Conservation (phyloP, 2,113 vertebrate genomes). For the Odocoileus virginianus region DNA sequence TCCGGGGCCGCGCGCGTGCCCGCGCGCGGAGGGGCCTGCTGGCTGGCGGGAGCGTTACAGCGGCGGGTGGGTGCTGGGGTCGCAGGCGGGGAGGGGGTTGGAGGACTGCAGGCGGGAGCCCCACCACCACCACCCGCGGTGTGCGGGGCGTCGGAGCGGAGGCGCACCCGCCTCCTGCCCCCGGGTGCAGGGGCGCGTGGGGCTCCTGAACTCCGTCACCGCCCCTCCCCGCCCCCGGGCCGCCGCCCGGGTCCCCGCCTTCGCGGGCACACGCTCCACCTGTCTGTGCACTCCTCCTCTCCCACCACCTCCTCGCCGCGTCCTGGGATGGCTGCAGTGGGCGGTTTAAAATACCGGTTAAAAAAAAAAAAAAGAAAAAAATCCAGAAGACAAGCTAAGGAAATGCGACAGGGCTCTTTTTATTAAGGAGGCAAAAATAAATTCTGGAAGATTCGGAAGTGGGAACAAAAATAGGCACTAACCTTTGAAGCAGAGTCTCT, state of each 20-base stretch:
- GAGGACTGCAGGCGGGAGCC: background rate
- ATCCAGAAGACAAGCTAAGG: background rate
- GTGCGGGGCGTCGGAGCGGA: background rate
- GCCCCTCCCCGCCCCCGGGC: background rate
- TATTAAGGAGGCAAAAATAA: constrained; percentile 53
- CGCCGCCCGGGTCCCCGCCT: background rate
- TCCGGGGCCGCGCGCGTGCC: background rate
- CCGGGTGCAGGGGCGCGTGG: background rate
- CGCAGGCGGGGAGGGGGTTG: background rate
- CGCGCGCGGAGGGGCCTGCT: fast-evolving
- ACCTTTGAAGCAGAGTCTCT: constrained; percentile 32
- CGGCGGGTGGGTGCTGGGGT: fast-evolving
- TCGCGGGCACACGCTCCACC: background rate
- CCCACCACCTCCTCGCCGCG: background rate
- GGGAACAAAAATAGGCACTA: constrained; percentile 44
- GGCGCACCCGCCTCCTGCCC: background rate
- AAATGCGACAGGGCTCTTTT: background rate
- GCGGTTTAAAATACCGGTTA: constrained; percentile 26
- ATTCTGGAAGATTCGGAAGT: constrained; percentile 56
- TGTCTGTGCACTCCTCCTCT: background rate
- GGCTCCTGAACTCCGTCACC: background rate
- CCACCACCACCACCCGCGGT: fast-evolving
- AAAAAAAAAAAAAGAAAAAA: background rate
- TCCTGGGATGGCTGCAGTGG: constrained; percentile 53
- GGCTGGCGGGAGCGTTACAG: fast-evolving